Percentiles rank a stretch among this genome's conserved stretches.
These are phyloP conservation scores for Recurvirostra avosetta DNA, from an alignment of 2,113 vertebrate species.

Conservation along the genomic window DNA sequence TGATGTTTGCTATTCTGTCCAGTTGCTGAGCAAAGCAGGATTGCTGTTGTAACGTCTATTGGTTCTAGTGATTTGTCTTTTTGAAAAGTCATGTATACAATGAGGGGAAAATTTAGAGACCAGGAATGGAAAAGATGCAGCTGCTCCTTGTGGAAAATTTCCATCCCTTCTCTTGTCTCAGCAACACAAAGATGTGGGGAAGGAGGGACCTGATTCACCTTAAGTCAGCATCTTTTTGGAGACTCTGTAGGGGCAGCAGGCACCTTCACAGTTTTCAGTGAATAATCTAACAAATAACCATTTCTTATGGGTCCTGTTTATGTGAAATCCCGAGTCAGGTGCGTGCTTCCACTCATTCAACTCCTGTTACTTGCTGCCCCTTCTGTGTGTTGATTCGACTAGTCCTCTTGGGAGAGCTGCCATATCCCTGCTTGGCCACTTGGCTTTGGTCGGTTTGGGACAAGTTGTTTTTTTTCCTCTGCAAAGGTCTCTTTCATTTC, in stretches of 20 bases:
- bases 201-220: neutral
- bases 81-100: neutral
- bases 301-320: neutral
- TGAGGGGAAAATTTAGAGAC: neutral
- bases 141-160: neutral
- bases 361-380: neutral
- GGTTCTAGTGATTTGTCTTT: neutral
- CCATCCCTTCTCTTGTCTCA: neutral
- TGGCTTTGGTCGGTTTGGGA: neutral
- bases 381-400: neutral
- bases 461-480: neutral
- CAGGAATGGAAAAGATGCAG: neutral
- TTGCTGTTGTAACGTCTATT: neutral
- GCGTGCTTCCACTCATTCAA: neutral
- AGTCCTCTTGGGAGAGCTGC: neutral
- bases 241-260: accelerated
- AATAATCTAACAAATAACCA: neutral
- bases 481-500: neutral
- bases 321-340: neutral
- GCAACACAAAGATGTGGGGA: neutral
- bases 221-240: neutral
- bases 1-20: neutral
- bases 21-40: neutral
- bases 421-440: accelerated
- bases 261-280: neutral